phyloP scores from a whole-genome alignment of 2,888 invertebrate genomes.

The Bembecia ichneumoniformis region DNA sequence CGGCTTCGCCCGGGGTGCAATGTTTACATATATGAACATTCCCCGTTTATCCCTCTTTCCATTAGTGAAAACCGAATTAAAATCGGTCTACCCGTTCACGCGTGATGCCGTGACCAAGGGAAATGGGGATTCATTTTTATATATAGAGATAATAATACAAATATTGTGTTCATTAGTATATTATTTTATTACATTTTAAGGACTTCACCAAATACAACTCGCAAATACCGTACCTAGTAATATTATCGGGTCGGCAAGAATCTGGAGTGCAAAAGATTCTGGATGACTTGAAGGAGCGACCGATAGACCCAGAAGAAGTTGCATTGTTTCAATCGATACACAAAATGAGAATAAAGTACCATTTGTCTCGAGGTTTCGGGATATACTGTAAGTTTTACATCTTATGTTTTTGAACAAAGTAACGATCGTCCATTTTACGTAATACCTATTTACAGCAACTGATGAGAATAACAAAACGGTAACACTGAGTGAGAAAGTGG shows the following conservation, averaged over 20 bases:
- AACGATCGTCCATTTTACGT: no score
- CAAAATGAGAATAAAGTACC: slow-evolving; percentile 51
- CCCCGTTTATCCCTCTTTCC: no score
- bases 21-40: no score
- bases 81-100: no score
- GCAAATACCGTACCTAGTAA: slow-evolving; percentile 58
- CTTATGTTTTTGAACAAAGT: no score
- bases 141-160: no score
- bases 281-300: slow-evolving; percentile 22
- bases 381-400: slow-evolving; percentile 38
- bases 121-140: no score
- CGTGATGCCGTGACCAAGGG: no score
- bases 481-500: slow-evolving; percentile 24
- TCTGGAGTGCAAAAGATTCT: slow-evolving; percentile 37
- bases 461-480: slow-evolving; percentile 29
- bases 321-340: slow-evolving; percentile 57
- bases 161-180: no score
- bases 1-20: no score
- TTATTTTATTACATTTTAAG: slow-evolving; percentile 5
- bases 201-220: slow-evolving; percentile 19
- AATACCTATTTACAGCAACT: slow-evolving; percentile 22
- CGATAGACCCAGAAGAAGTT: slow-evolving; percentile 58
- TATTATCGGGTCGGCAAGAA: slow-evolving; percentile 69
- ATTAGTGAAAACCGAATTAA: no score
- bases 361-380: slow-evolving; percentile 75